A percentile compares a stretch with the other conserved stretches of the same genome.
Evolutionary conservation across 2,797 vertebrate species (phyloP).

Genomic region (Hapalemur alaotrensis): DNA sequence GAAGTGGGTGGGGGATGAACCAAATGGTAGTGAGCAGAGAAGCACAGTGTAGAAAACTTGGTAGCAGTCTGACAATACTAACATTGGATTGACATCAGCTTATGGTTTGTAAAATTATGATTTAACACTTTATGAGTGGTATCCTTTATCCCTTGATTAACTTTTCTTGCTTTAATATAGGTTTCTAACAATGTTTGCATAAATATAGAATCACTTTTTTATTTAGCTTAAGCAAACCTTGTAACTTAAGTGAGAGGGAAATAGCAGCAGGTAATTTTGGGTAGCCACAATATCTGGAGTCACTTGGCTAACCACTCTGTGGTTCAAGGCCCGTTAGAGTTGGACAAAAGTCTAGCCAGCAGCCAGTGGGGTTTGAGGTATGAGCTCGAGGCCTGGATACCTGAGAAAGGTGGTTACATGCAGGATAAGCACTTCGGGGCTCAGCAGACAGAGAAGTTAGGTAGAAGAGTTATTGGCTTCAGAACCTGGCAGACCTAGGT

Average conservation of each 20-base stretch:
- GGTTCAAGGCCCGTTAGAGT: background rate
- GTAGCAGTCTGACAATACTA: no score
- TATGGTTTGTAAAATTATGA: background rate
- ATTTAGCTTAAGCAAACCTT: background rate
- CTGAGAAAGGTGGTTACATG: background rate
- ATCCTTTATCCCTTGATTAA: background rate
- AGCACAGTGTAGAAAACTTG: background rate
- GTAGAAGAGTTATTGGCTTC: background rate
- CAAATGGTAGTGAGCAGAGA: background rate
- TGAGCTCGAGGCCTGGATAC: background rate
- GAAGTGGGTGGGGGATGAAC: background rate
- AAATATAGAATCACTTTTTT: background rate
- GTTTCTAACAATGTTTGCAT: background rate
- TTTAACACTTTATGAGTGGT: background rate
- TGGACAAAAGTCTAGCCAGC: background rate
- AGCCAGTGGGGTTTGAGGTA: background rate
- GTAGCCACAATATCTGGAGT: background rate
- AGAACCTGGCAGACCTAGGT: background rate
- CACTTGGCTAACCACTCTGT: background rate
- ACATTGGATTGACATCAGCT: background rate
- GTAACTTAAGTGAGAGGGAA: background rate
- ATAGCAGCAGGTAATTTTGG: background rate
- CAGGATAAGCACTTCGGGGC: background rate
- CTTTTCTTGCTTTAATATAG: background rate
- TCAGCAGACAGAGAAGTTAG: background rate